These are phyloP conservation scores for Parapristionchus giblindavisi DNA, from an alignment of 2,888 invertebrate species.

Conservation along the genomic window DNA sequence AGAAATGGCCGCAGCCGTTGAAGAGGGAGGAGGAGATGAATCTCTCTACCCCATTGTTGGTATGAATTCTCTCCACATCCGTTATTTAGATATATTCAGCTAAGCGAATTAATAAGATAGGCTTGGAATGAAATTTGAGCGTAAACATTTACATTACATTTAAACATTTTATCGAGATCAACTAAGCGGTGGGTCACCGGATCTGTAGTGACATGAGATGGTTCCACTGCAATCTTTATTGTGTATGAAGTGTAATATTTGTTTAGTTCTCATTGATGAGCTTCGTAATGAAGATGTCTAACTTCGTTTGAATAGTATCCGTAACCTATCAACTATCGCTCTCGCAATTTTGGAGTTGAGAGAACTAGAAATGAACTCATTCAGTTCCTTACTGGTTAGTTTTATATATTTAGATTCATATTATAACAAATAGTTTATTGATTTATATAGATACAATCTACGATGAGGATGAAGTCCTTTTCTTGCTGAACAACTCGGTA, in stretches of 20 bases:
- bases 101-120: not conserved
- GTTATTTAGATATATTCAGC: not conserved
- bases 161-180: no score
- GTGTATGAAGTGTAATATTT: no score
- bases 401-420: not conserved
- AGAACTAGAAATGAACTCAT: conserved; percentile 92
- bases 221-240: no score
- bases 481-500: conserved; percentile 95
- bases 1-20: conserved; percentile 8
- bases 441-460: conserved; percentile 96
- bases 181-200: no score
- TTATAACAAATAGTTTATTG: conserved; percentile 1
- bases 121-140: no score
- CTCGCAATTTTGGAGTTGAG: conserved; percentile 95
- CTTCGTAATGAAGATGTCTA: conserved; percentile 98
- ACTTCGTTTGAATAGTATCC: conserved; percentile 72
- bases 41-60: conserved; percentile 96
- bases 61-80: not conserved
- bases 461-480: conserved; percentile 98
- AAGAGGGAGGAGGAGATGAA: conserved; percentile 77
- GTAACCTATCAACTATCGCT: conserved; percentile 98
- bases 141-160: no score
- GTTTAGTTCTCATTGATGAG: conserved; percentile 91
- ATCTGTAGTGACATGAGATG: no score
- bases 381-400: conserved; percentile 80